These are phyloP conservation scores for Xenopus tropicalis DNA, from an alignment of 2,113 vertebrate genomes.

Conservation along the genomic window UCB_Xtro_10.0 CM004443.2:152123501-152124000, in stretches of 20 bases:
- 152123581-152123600: slow-evolving; percentile 69
- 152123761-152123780: not conserved
- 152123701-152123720: slow-evolving; percentile 44
- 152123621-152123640: slow-evolving; percentile 43
- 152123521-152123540: slow-evolving; percentile 1
- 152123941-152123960: too few species aligned
- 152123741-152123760: not conserved
- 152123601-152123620: slow-evolving; percentile 15
- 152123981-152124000: slow-evolving; percentile 54
- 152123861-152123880: too few species aligned
- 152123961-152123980: not conserved
- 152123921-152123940: too few species aligned
- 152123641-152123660: slow-evolving; percentile 52
- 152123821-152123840: too few species aligned
- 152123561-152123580: slow-evolving; percentile 50
- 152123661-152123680: slow-evolving; percentile 41
- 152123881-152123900: too few species aligned
- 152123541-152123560: slow-evolving; percentile 78
- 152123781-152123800: too few species aligned
- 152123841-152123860: too few species aligned
- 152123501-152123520: not conserved
- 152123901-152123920: too few species aligned
- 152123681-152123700: slow-evolving; percentile 60
- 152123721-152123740: slow-evolving; percentile 54
- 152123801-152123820: too few species aligned